A percentile compares a stretch with the other conserved stretches of the same genome.
Evolutionary conservation across 2,113 vertebrate genomes (phyloP).

Genomic region (Microcebus lehilahytsara): DNA sequence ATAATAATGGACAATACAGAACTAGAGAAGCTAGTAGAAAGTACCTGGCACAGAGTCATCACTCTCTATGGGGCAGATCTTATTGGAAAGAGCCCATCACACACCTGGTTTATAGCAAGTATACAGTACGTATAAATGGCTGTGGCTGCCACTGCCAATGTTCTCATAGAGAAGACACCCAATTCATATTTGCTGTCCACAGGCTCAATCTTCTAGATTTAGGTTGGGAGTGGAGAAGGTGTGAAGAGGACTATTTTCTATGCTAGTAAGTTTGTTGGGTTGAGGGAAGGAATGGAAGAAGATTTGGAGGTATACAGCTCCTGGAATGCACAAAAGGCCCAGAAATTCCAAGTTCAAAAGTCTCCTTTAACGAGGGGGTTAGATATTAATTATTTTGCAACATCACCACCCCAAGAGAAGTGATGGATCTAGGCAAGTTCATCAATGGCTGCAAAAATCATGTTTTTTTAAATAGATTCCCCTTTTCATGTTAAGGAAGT

Average conservation of each 20-base stretch:
- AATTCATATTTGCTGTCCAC: not conserved
- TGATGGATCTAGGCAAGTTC: not conserved
- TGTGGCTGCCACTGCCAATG: too few species aligned
- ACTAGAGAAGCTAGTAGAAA: not conserved
- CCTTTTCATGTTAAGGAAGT: too few species aligned
- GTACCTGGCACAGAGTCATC: not conserved
- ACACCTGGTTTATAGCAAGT: not conserved
- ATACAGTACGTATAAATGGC: not conserved
- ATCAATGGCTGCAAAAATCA: not conserved
- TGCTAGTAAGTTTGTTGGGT: not conserved
- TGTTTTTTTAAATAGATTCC: too few species aligned
- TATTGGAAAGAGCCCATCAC: not conserved
- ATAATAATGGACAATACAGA: not conserved
- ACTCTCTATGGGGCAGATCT: accelerated
- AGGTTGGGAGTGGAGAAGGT: not conserved
- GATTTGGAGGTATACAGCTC: not conserved
- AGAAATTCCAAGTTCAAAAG: not conserved
- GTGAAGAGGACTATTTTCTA: not conserved
- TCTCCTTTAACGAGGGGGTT: not conserved
- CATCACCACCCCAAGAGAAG: not conserved
- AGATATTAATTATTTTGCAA: not conserved
- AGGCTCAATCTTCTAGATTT: not conserved
- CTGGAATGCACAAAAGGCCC: not conserved
- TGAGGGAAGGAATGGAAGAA: not conserved
- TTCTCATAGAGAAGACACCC: not conserved